Conservation (phyloP, 2,888 invertebrate species). For the Cosmia trapezina region DNA sequence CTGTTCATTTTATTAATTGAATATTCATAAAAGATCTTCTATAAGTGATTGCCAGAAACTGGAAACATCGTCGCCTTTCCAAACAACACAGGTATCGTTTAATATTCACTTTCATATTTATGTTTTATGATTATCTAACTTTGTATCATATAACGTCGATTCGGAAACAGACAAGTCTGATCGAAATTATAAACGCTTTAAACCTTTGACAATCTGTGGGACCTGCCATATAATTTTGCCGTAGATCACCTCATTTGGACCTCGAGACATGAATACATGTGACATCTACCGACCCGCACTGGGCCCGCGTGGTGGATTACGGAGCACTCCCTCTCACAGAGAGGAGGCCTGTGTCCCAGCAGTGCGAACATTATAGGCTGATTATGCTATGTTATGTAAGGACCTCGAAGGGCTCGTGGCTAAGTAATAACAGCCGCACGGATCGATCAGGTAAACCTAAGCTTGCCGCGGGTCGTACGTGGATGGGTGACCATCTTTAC, state of each 20-base stretch:
- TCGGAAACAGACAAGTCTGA: slow-evolving; percentile 24
- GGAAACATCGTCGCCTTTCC: slow-evolving; percentile 58
- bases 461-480: too few relatives aligned
- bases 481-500: too few relatives aligned
- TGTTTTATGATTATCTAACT: slow-evolving; percentile 56
- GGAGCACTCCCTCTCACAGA: too few relatives aligned
- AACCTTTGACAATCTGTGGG: slow-evolving; percentile 10
- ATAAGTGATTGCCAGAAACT: slow-evolving; percentile 55
- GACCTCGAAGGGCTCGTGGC: too few relatives aligned
- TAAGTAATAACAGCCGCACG: too few relatives aligned
- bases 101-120: slow-evolving; percentile 66
- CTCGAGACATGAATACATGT: too few relatives aligned
- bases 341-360: too few relatives aligned
- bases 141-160: slow-evolving; percentile 30
- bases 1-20: slow-evolving; percentile 60
- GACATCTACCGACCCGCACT: too few relatives aligned
- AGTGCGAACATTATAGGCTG: too few relatives aligned
- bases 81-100: slow-evolving; percentile 48
- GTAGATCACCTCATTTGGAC: slow-evolving; percentile 20
- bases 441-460: too few relatives aligned
- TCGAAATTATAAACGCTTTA: slow-evolving; percentile 9
- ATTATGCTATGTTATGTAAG: too few relatives aligned
- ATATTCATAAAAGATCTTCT: slow-evolving; percentile 63
- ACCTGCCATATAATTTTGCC: slow-evolving; percentile 4
- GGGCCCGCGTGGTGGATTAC: too few relatives aligned